phyloP scores from a whole-genome alignment of 2,888 invertebrate species.

The Agriotes lineatus region DNA sequence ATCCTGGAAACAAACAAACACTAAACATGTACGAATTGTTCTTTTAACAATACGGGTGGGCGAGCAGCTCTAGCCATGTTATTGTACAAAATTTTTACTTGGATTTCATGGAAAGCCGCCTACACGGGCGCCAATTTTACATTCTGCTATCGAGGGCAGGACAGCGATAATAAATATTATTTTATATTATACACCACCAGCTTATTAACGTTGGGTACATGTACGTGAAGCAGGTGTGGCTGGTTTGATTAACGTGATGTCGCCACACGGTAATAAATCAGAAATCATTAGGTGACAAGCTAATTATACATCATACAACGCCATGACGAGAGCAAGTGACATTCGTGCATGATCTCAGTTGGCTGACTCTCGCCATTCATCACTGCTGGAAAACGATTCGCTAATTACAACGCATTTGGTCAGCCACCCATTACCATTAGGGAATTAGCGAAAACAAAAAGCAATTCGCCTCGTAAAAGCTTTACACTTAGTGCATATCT shows the following conservation, averaged over 20 bases:
- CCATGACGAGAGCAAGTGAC: constrained; percentile 53
- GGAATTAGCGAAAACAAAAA: background rate
- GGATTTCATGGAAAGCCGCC: constrained; percentile 27
- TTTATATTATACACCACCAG: constrained; percentile 24
- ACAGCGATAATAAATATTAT: constrained; percentile 35
- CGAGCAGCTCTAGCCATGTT: constrained; percentile 22
- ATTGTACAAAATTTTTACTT: constrained; percentile 35
- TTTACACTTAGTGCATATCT: too few species aligned
- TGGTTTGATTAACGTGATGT: constrained; percentile 54
- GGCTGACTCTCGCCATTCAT: constrained; percentile 52
- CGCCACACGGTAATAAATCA: constrained; percentile 57
- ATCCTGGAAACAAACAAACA: constrained; percentile 43
- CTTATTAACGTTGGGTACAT: constrained; percentile 28
- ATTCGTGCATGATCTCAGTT: constrained; percentile 54
- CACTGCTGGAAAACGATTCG: constrained; percentile 35
- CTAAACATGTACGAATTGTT: constrained; percentile 46
- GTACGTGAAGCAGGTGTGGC: constrained; percentile 52
- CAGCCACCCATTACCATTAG: constrained; percentile 14
- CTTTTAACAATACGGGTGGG: constrained; percentile 41
- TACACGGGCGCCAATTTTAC: constrained; percentile 31
- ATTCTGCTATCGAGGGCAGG: constrained; percentile 19
- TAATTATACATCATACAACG: constrained; percentile 56
- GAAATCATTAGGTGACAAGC: constrained; percentile 60
- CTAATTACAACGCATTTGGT: constrained; percentile 13
- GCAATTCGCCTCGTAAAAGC: background rate